Evolutionary conservation across 2,888 invertebrate genomes (phyloP).

Genomic region (Cheilosia pagana): DNA sequence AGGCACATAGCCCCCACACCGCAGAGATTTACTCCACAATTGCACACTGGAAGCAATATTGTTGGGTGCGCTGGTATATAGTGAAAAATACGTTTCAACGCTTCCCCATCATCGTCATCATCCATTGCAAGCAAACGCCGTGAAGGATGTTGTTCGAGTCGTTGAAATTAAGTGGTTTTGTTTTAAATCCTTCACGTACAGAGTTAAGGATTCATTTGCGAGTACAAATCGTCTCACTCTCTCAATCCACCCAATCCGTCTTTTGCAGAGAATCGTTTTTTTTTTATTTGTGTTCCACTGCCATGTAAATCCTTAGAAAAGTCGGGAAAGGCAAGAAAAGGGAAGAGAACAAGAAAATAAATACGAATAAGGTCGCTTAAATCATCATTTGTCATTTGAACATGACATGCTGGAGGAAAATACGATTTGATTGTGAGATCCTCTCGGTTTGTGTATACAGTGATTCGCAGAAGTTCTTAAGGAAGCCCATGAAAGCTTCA

Average conservation of each 20-base stretch:
- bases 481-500: no score
- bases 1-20: constrained; percentile 22
- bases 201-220: constrained; percentile 72
- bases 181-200: constrained; percentile 83
- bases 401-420: constrained; percentile 51
- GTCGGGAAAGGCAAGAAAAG: background rate
- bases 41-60: constrained; percentile 18
- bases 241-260: constrained; percentile 65
- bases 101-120: constrained; percentile 27
- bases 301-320: constrained; percentile 29
- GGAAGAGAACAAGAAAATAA: constrained; percentile 40
- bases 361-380: constrained; percentile 68
- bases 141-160: constrained; percentile 48
- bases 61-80: background rate
- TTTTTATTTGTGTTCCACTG: constrained; percentile 17
- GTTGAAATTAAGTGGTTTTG: constrained; percentile 83
- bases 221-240: constrained; percentile 59
- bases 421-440: constrained; percentile 15
- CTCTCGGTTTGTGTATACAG: constrained; percentile 12
- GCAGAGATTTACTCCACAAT: constrained; percentile 23
- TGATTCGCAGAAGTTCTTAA: background rate
- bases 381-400: constrained; percentile 71
- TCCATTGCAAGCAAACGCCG: constrained; percentile 22
- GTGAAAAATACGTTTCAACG: constrained; percentile 37
- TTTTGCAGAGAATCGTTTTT: constrained; percentile 52